phyloP scores from a whole-genome alignment of 1,140 invertebrate genomes.

The Trichomalopsis sarcophagae region DNA sequence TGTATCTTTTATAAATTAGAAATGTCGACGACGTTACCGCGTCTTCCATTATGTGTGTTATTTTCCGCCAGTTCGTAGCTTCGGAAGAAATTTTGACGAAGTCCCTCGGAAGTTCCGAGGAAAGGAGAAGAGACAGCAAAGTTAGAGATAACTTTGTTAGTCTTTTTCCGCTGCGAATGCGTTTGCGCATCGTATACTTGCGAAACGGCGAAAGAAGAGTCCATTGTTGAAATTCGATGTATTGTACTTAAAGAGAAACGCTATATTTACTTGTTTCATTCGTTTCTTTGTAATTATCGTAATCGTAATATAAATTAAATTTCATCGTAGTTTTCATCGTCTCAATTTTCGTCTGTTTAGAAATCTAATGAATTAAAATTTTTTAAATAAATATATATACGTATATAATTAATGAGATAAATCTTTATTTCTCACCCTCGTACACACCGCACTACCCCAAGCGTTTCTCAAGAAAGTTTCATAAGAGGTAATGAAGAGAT shows the following conservation, averaged over 20 bases:
- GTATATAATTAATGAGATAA: conserved; percentile 3
- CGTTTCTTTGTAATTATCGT: conserved; percentile 29
- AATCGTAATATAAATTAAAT: conserved; percentile 30
- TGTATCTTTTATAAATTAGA: neutral
- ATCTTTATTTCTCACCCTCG: neutral
- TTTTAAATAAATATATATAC: conserved; percentile 46
- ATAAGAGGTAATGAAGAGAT: no score
- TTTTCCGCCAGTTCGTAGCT: conserved; percentile 25
- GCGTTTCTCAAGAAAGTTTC: neutral
- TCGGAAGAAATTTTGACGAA: conserved; percentile 22
- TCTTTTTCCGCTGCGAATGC: neutral
- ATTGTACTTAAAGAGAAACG: conserved; percentile 24
- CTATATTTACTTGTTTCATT: conserved; percentile 46
- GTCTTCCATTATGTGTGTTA: conserved; percentile 21
- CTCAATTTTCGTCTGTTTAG: conserved; percentile 39
- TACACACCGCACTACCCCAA: neutral
- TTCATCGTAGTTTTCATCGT: conserved; percentile 15
- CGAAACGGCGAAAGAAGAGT: conserved; percentile 17
- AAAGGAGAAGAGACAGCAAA: conserved; percentile 5
- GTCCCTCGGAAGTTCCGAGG: conserved; percentile 1
- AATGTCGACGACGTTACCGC: conserved; percentile 30
- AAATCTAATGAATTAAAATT: conserved; percentile 43
- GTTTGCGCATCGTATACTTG: neutral
- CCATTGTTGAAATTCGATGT: conserved; percentile 22
- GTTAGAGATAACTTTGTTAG: neutral